Base-by-base conservation (phyloP, 2,888 invertebrate species). In the Caenorhabditis sp. region DNA sequence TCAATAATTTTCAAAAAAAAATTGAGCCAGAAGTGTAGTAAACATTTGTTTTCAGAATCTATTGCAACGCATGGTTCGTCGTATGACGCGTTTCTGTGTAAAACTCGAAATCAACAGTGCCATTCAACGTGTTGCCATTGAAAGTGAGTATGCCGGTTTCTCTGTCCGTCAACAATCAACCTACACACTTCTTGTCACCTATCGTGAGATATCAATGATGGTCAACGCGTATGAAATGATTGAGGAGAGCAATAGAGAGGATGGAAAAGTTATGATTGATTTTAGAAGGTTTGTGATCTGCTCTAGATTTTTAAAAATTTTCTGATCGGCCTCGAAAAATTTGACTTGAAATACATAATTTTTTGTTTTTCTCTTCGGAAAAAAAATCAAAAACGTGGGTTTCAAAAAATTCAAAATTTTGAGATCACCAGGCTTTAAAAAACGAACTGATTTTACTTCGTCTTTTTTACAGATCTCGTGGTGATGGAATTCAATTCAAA, bases 41-140 rank as follows among this genome's bases (percentile, higher is more conserved):
- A n/a, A n/a, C n/a, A 8, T 36, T 12, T 36, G 36, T 36, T 36
- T 36, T 36, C 36, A 36, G 36, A 36, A 36, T 53, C 21, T 91
- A 62, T 91, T 93, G 89, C 93, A 94, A 89, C 91, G 92, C 84
- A 90, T 95, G 85, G 94, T 94, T 57, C 92, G 93, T 71, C 92
- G 97, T 84, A 93, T 96, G 94, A 96, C 97, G 57, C 91, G 97
- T 83, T 94, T 96, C 90, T 94, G 94, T 90, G 93, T 95, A 64
- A 92, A 91, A 65, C 26, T 68, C 31, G 58, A 53, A 10, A 14
- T 65, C 21, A 19, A 17, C 0, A 43, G 53, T 0, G 65, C 76
- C 1, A 43, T 65, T n/a, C 50, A 62, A 12, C 68, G 76, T 4
- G 50, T 80, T 8, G 51, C 37, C 10, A 27, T 12, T 2, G 78